Conservation (phyloP, 2,888 invertebrate genomes). For the Agrotis segetum region DNA sequence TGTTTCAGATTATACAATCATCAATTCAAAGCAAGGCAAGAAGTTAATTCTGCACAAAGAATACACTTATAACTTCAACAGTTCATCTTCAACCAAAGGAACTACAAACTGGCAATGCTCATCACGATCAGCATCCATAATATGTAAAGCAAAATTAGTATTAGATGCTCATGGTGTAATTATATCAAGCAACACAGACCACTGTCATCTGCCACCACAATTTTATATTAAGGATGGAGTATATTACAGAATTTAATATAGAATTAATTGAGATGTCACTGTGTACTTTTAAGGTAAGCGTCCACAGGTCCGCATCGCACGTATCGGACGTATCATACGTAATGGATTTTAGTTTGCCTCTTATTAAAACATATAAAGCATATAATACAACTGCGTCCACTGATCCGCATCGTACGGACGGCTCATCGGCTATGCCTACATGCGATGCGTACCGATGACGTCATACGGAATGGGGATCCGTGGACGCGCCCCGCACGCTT, state of each 20-base stretch:
- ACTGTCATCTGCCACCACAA: constrained; percentile 19
- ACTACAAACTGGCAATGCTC: constrained; percentile 10
- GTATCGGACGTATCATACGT: too few relatives aligned
- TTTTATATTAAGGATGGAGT: background rate
- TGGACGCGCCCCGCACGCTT: too few relatives aligned
- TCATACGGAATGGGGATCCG: too few relatives aligned
- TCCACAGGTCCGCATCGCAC: too few relatives aligned
- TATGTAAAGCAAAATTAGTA: constrained; percentile 23
- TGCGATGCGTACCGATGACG: too few relatives aligned
- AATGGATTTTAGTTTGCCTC: too few relatives aligned
- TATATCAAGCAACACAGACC: background rate
- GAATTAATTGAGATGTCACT: background rate
- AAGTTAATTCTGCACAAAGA: constrained; percentile 16
- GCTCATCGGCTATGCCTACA: too few relatives aligned
- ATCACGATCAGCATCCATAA: background rate
- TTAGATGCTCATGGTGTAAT: background rate
- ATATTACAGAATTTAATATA: background rate
- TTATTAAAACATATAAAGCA: too few relatives aligned
- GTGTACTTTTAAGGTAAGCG: too few relatives aligned
- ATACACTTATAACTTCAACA: background rate
- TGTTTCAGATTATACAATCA: too few relatives aligned
- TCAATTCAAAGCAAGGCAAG: constrained; percentile 18
- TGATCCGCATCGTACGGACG: too few relatives aligned
- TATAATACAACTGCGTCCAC: too few relatives aligned
- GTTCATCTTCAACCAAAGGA: background rate